Base-by-base conservation (phyloP, 1,140 invertebrate genomes). In the Aphaenogaster rudis region DNA sequence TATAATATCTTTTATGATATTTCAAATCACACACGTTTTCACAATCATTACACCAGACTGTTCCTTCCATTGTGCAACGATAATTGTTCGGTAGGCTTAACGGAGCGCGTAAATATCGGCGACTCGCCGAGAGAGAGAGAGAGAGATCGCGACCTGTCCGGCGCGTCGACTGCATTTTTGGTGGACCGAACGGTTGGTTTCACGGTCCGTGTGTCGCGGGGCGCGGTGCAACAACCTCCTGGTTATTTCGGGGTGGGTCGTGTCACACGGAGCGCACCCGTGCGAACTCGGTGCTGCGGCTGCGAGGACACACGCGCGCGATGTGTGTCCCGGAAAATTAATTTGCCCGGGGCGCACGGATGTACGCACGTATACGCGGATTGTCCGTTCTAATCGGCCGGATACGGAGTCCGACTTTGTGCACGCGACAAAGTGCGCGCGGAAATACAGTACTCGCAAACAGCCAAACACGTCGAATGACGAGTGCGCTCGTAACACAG, bases 231-330 rank as follows among this genome's bases (percentile, higher is more conserved):
- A 94, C 91, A 94, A 94, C 94, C 93, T 94, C 92, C 64, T 72
- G 91, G 93, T 94, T 94, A 94, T 94, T 94, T 94, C 91, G 90
- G 93, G 93, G 84, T 87, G 90, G 87, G 79, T 93, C 91, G 91
- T 94, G 92, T 93, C 92, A 91, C 92, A 90, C 86, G 92, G 90
- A 93, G 93, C 93, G 93, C 90, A 88, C 42, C 39, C 84, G 61
- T 52, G 87, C 86, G 77, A 88, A 87, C 88, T 72, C 63, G 48
- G 54, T 52, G 9, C 39, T 69, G 74, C 72, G 76, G 76, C 74
- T 74, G 45, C 45, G 54, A 28, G 76, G 71, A 88, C 86, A 89
- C 66, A 42, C 61, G 61, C 86, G 86, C 33, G 59, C 80, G 28
- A 28, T 28, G 78, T n/a, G 52, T 81, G 72, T 88, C 69, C 81